phyloP scores from a whole-genome alignment of 2,113 vertebrate species.

The Rynchops niger region DNA sequence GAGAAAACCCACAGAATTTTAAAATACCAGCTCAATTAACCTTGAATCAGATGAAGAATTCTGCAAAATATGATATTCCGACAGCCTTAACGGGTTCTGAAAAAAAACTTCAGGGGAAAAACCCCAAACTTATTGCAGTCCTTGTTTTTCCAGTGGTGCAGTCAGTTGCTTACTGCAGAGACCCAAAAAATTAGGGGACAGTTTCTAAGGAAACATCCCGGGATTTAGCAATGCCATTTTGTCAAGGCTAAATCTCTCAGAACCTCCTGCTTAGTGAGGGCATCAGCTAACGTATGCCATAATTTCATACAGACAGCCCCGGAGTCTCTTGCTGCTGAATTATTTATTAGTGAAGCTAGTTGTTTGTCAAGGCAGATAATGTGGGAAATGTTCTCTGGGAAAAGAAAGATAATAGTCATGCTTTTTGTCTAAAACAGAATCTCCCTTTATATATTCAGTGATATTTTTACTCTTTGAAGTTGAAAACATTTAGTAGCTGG shows the following conservation, averaged over 20 bases:
- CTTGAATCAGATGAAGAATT: background rate
- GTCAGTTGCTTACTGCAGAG: background rate
- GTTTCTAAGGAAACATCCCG: background rate
- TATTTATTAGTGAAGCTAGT: constrained; percentile 34
- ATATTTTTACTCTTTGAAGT: background rate
- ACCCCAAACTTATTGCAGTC: background rate
- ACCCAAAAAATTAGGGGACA: background rate
- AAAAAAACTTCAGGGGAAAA: background rate
- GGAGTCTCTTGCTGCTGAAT: constrained; percentile 14
- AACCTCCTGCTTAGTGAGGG: background rate
- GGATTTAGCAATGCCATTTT: background rate
- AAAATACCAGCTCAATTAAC: background rate
- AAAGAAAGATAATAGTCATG: constrained; percentile 9
- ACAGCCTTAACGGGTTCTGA: background rate
- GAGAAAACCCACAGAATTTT: background rate
- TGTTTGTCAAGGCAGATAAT: constrained; percentile 48
- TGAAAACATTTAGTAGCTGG: background rate
- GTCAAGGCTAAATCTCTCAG: background rate
- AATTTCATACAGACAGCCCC: background rate
- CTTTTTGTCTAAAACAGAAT: background rate
- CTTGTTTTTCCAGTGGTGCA: background rate
- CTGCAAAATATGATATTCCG: background rate
- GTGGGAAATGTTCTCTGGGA: background rate
- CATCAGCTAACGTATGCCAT: constrained; percentile 30
- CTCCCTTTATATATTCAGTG: background rate